These are phyloP conservation scores for Stercorarius parasiticus DNA, from an alignment of 2,113 vertebrate genomes.

Conservation along the genomic window DNA sequence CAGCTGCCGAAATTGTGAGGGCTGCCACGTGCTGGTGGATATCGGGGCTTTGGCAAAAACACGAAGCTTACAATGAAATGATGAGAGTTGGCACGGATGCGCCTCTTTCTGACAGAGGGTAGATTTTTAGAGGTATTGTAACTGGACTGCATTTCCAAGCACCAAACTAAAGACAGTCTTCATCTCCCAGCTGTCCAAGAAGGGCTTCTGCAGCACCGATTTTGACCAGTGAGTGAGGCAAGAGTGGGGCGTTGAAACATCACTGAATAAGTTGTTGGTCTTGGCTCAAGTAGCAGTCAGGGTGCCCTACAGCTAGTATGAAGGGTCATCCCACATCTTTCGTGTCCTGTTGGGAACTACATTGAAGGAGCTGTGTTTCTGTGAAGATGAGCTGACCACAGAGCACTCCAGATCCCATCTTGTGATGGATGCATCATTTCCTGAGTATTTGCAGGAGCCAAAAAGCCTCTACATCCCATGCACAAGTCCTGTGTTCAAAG, in stretches of 20 bases:
- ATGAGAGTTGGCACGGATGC: not conserved
- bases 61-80: not conserved
- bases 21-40: fast-evolving
- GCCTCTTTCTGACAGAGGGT: not conserved
- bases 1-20: not conserved
- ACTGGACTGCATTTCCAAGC: not conserved
- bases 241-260: not conserved
- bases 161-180: not conserved
- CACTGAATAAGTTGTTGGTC: not conserved
- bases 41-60: not conserved
- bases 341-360: not conserved
- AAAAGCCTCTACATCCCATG: not conserved
- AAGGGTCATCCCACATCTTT: not conserved
- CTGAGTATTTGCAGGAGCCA: not conserved
- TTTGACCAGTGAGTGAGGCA: not conserved
- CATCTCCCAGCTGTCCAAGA: not conserved
- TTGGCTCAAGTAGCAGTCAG: not conserved
- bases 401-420: not conserved
- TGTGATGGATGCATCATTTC: not conserved
- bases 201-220: not conserved
- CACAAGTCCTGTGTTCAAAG: not conserved
- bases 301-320: not conserved
- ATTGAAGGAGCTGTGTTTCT: not conserved
- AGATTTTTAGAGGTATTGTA: not conserved
- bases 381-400: not conserved